These are phyloP conservation scores for Asobara japonica DNA, from an alignment of 1,140 invertebrate species.

Conservation along the genomic window DNA sequence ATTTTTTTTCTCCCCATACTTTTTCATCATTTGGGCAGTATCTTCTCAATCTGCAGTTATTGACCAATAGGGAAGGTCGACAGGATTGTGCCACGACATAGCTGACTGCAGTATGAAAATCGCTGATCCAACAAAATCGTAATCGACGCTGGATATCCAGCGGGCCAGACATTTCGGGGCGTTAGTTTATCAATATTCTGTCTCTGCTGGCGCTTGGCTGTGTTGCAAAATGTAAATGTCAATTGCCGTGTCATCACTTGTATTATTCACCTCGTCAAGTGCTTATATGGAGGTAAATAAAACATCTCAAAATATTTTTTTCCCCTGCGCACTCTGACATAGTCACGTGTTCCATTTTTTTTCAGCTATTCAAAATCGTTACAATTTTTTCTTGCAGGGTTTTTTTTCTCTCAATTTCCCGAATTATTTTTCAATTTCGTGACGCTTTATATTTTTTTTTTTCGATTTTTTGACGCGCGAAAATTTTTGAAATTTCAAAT, in stretches of 20 bases:
- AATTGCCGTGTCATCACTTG: constrained; percentile 13
- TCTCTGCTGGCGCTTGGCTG: background rate
- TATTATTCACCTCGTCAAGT: background rate
- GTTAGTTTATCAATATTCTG: constrained; percentile 30
- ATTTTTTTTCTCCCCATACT: no score
- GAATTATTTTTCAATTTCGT: no score
- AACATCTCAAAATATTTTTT: background rate
- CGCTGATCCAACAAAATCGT: constrained; percentile 7
- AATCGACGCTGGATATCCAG: constrained; percentile 12
- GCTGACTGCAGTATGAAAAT: constrained; percentile 4
- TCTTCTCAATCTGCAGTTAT: background rate
- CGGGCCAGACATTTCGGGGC: background rate
- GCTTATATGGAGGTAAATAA: background rate
- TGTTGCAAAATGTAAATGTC: constrained; percentile 23
- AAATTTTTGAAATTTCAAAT: no score
- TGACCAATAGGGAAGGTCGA: background rate
- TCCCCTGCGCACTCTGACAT: no score
- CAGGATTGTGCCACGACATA: background rate
- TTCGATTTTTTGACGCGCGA: no score
- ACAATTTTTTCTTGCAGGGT: no score
- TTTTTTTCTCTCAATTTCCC: no score
- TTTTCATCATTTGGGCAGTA: background rate
- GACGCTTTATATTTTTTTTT: no score
- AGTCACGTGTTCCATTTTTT: no score
- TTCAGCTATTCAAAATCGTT: background rate